Evolutionary conservation across 1,140 invertebrate species (phyloP).

Genomic region (Heterodera schachtii): DNA sequence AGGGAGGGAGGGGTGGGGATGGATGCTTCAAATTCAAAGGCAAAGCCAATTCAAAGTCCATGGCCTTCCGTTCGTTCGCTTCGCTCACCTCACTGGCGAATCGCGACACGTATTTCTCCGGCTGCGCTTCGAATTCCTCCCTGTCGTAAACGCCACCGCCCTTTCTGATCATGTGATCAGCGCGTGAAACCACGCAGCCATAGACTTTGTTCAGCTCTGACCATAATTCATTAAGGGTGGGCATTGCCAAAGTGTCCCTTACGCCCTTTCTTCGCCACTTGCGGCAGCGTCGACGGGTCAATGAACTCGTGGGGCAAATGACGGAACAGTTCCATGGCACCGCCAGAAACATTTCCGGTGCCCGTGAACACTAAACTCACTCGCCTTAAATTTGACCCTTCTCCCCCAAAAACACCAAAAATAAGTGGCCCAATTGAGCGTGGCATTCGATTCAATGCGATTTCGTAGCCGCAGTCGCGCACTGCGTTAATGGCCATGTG

Average conservation of each 20-base stretch:
- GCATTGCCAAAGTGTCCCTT: constrained; percentile 65
- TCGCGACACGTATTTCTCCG: constrained; percentile 89
- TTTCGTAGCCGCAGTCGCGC: constrained; percentile 95
- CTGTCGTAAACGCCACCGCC: constrained; percentile 80
- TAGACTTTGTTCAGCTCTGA: constrained; percentile 88
- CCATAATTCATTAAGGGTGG: constrained; percentile 27
- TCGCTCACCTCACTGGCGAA: constrained; percentile 83
- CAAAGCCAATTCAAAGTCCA: too few relatives aligned
- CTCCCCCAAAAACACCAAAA: constrained; percentile 69
- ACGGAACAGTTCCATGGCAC: constrained; percentile 95
- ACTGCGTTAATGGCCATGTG: constrained; percentile 96
- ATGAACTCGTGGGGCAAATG: constrained; percentile 97
- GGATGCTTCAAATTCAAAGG: too few relatives aligned
- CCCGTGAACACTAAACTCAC: constrained; percentile 83
- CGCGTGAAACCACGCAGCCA: constrained; percentile 84
- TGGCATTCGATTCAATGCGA: constrained; percentile 93
- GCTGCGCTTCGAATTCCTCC: constrained; percentile 87
- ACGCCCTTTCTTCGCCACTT: constrained; percentile 91
- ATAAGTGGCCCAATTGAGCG: constrained; percentile 94
- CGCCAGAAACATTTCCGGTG: constrained; percentile 77
- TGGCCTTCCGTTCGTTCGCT: not conserved
- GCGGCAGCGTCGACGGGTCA: constrained; percentile 83
- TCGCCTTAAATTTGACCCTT: not conserved
- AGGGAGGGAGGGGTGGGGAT: constrained; percentile 28
- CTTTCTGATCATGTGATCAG: constrained; percentile 88